These are phyloP conservation scores for Heterotis niloticus DNA, from an alignment of 2,113 vertebrate species.

Conservation along the genomic window DNA sequence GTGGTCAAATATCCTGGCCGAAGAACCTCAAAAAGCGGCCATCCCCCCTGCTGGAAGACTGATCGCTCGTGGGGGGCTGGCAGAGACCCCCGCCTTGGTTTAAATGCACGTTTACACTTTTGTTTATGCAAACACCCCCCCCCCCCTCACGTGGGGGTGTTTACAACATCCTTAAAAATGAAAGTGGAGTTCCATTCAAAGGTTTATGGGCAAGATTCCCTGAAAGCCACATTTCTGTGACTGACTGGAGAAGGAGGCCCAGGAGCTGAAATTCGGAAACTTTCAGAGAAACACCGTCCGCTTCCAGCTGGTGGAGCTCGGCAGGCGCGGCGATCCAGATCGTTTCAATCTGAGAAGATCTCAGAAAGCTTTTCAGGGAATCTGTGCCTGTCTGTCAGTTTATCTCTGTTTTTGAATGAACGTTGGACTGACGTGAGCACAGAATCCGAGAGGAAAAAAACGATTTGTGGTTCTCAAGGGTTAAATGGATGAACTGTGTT, in stretches of 20 bases:
- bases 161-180: slow-evolving; percentile 11
- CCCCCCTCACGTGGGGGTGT: background rate
- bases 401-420: too few relatives aligned
- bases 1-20: slow-evolving; percentile 91
- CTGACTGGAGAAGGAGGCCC: background rate
- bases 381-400: too few relatives aligned
- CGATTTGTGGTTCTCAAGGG: too few relatives aligned
- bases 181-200: background rate
- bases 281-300: background rate
- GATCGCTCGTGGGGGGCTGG: slow-evolving; percentile 22
- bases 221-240: background rate
- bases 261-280: background rate
- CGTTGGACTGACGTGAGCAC: too few relatives aligned
- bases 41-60: slow-evolving; percentile 30
- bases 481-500: too few relatives aligned
- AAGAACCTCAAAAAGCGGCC: slow-evolving; percentile 45
- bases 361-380: too few relatives aligned
- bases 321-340: background rate
- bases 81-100: slow-evolving; percentile 17
- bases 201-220: background rate
- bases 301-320: background rate
- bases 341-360: too few relatives aligned
- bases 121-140: background rate
- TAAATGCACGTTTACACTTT: slow-evolving; percentile 18
- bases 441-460: too few relatives aligned